These are phyloP conservation scores for Gadopsis bispinosus DNA, from an alignment of 2,797 vertebrate genomes.

Conservation along the genomic window DNA sequence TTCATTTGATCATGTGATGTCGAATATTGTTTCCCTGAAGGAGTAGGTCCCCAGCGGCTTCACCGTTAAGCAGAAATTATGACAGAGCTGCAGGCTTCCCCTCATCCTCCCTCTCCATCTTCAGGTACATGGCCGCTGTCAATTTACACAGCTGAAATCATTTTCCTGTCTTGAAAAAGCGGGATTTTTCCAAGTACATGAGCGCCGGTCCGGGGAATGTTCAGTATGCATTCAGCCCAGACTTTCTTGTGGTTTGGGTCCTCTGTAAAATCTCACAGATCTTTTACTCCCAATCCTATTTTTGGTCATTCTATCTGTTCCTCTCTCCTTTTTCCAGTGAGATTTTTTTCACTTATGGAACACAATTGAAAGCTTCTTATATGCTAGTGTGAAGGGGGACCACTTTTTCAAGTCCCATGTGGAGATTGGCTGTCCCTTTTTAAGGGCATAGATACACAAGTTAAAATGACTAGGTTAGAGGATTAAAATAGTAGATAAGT, in stretches of 20 bases:
- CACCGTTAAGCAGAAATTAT: slow-evolving; percentile 66
- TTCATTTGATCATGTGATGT: slow-evolving; percentile 67
- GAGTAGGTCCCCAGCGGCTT: slow-evolving; percentile 53
- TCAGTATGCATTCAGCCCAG: slow-evolving; percentile 70
- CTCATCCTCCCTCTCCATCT: slow-evolving; percentile 71
- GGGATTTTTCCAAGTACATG: slow-evolving; percentile 66
- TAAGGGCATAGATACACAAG: slow-evolving; percentile 4
- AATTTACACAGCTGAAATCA: slow-evolving; percentile 83
- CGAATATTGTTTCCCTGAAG: slow-evolving; percentile 46
- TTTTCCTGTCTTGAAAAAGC: slow-evolving; percentile 75
- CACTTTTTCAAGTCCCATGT: slow-evolving; percentile 50
- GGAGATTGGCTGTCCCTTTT: slow-evolving; percentile 31
- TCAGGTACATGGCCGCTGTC: slow-evolving; percentile 81
- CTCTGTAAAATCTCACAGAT: slow-evolving; percentile 79
- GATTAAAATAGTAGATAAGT: neutral
- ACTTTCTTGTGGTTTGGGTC: slow-evolving; percentile 82
- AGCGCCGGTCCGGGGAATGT: slow-evolving; percentile 68
- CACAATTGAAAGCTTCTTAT: slow-evolving; percentile 73
- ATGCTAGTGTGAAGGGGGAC: slow-evolving; percentile 38
- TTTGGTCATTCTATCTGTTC: slow-evolving; percentile 55
- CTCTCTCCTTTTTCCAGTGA: slow-evolving; percentile 53
- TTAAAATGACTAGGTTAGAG: slow-evolving; percentile 11
- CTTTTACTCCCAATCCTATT: slow-evolving; percentile 69
- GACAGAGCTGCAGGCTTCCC: slow-evolving; percentile 67
- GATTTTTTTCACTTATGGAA: slow-evolving; percentile 57